Evolutionary conservation across 2,888 invertebrate genomes (phyloP), one percentile per base, ranked within the genome.

Genomic region (Eupithecia centaureata): DNA sequence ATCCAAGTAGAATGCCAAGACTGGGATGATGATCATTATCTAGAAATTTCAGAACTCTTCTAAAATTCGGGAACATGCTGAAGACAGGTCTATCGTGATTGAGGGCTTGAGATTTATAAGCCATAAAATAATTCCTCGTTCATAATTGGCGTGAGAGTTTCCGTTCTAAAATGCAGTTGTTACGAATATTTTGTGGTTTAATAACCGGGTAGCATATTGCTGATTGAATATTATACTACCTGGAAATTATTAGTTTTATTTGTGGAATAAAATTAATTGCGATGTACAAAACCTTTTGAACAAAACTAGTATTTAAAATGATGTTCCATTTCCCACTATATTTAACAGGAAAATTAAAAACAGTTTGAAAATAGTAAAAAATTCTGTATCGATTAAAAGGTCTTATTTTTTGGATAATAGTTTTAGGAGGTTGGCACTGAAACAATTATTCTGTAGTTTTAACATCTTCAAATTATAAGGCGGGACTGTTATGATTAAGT

Each of bases 21-120:
- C 87, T 86, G 2, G 89, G 89, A 47, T 88, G 76, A 7, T 71
- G 73, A 3, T 82, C 73, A 56, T 88, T 79, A 72, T 88, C 86
- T 2, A 87, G 73, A 65, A 75, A 75, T 18, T 32, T 30, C 1
- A 30, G 22, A 38, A 67, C 10, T 38, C 68, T 70, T 8, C 30
- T 33, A 22, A 83, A 27, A 18, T 70, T 76, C 8, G 59, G 60
- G 8, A 65, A 67, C 68, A 65, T 32, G 13, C 13, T n/a, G 18
- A 22, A 60, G 60, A 57, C 32, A 57, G 57, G 57, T 57, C 18
- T 18, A 18, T 57, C 57, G n/a, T 22, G 12, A 5, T 52, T 15
- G 15, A 10, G 25, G 18, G 15, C 52, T 52, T 25, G 15, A 52
- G 52, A 52, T 52, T 52, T 52, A 52, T 52, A 52, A 27, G 27